Conservation (phyloP, 2,888 invertebrate species). For the Fragum fragum region DNA sequence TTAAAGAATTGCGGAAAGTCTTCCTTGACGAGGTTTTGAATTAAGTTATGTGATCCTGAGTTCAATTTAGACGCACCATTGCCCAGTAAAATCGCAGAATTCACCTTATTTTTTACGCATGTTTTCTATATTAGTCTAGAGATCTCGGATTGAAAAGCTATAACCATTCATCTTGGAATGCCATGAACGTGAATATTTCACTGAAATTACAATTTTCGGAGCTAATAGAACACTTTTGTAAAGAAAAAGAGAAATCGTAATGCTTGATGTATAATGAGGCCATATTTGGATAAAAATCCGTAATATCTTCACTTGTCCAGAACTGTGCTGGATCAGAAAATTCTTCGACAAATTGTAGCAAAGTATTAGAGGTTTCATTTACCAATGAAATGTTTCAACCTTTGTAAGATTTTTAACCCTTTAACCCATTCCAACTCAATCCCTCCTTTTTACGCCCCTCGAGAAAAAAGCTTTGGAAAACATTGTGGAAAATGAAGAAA, state of each 20-base stretch:
- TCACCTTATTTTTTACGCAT: constrained; percentile 14
- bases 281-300: no score
- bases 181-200: constrained; percentile 21
- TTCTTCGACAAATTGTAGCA: no score
- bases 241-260: not conserved
- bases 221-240: constrained; percentile 10
- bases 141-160: constrained; percentile 23
- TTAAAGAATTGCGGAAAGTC: constrained; percentile 17
- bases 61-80: constrained; percentile 13
- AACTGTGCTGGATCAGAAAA: no score
- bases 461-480: no score
- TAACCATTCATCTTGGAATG: constrained; percentile 21
- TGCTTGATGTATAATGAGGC: not conserved
- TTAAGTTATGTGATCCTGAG: constrained; percentile 22
- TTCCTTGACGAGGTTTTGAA: constrained; percentile 17
- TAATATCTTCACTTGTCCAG: no score
- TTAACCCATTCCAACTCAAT: no score
- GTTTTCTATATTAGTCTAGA: constrained; percentile 31
- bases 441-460: no score
- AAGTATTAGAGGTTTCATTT: no score
- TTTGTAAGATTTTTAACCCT: no score
- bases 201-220: constrained; percentile 14
- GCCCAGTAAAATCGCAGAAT: constrained; percentile 28
- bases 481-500: no score
- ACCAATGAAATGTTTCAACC: no score